A percentile compares a stretch with the other conserved stretches of the same genome.
Conservation (phyloP, 2,888 invertebrate genomes). For the Hyles lineata region DNA sequence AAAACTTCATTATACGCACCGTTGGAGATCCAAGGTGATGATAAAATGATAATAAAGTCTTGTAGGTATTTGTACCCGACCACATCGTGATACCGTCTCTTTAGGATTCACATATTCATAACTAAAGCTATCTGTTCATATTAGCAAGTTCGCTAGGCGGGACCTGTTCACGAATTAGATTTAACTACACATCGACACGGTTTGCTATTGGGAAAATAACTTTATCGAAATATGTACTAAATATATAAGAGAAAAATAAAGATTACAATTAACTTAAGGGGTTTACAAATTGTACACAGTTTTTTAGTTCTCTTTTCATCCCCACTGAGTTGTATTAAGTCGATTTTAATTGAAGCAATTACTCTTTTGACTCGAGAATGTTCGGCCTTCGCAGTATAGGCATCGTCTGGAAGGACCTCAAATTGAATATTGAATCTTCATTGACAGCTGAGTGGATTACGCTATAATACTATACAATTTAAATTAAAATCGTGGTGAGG, state of each 20-base stretch:
- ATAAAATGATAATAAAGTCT: constrained; percentile 69
- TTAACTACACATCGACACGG: too few relatives aligned
- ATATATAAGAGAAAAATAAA: too few relatives aligned
- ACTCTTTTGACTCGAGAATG: not conserved
- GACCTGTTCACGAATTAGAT: not conserved
- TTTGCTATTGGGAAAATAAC: not conserved
- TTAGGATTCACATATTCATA: constrained; percentile 9
- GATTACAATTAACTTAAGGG: too few relatives aligned
- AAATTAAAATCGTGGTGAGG: not conserved
- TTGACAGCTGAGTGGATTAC: not conserved
- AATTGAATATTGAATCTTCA: not conserved
- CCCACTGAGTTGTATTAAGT: not conserved
- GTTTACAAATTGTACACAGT: not conserved
- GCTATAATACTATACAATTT: not conserved
- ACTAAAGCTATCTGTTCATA: constrained; percentile 4
- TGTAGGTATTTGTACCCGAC: constrained; percentile 40
- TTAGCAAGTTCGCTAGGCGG: not conserved
- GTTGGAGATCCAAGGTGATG: constrained; percentile 72
- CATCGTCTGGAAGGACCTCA: not conserved
- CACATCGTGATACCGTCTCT: constrained; percentile 13
- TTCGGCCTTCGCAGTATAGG: not conserved
- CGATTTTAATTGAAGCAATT: constrained; percentile 16
- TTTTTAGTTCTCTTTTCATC: not conserved
- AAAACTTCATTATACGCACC: constrained; percentile 77
- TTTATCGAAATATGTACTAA: too few relatives aligned